Conservation (phyloP, 2,888 invertebrate genomes). For the Elegia similella region DNA sequence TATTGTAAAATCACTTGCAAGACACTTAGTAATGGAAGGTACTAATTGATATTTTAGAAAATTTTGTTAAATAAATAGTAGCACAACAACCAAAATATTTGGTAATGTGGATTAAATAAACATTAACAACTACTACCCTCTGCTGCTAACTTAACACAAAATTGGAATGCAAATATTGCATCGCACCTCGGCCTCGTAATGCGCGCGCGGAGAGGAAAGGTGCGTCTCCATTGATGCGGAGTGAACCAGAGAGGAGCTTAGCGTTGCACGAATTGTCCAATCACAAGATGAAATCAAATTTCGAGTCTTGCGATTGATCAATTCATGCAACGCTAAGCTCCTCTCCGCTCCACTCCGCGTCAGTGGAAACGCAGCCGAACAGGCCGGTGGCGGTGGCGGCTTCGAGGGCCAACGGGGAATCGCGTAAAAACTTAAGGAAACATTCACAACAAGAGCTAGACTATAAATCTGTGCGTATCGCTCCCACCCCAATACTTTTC, state of each 20-base stretch:
- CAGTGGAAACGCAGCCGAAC: too few relatives aligned
- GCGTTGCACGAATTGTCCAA: too few relatives aligned
- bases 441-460: slow-evolving; percentile 62
- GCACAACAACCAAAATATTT: slow-evolving; percentile 79
- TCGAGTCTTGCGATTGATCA: too few relatives aligned
- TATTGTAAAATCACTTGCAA: slow-evolving; percentile 71
- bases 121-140: slow-evolving; percentile 70
- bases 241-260: too few relatives aligned
- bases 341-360: too few relatives aligned
- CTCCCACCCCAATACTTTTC: slow-evolving; percentile 69
- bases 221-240: too few relatives aligned
- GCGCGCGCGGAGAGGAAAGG: slow-evolving; percentile 28
- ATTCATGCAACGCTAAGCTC: too few relatives aligned
- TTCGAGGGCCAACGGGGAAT: slow-evolving; percentile 40
- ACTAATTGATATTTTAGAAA: slow-evolving; percentile 71
- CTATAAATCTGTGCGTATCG: slow-evolving; percentile 72
- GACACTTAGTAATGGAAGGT: slow-evolving; percentile 75
- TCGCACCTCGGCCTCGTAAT: slow-evolving; percentile 66
- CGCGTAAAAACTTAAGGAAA: slow-evolving; percentile 47
- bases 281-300: too few relatives aligned
- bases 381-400: slow-evolving; percentile 29
- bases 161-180: slow-evolving; percentile 82
- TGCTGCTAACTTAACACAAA: slow-evolving; percentile 75
- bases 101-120: slow-evolving; percentile 76
- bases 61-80: slow-evolving; percentile 74